Percentiles rank a stretch among this genome's conserved stretches.
Evolutionary conservation across 2,797 vertebrate genomes (phyloP).

Genomic region (Ctenopoma kingsleyae): DNA sequence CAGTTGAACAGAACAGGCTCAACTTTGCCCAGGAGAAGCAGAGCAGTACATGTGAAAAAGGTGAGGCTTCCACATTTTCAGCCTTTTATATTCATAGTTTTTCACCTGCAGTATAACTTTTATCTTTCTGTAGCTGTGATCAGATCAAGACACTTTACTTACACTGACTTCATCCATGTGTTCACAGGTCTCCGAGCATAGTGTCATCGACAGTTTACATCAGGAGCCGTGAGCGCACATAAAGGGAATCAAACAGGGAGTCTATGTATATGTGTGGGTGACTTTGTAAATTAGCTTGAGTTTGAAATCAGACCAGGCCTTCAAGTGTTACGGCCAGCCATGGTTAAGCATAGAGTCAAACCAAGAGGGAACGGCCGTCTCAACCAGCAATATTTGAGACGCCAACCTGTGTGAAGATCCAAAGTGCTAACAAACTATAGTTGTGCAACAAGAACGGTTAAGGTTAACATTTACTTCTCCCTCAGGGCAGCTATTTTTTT

Average conservation of each 20-base stretch:
- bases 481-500: slow-evolving; percentile 77
- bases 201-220: slow-evolving; percentile 15
- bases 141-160: background rate
- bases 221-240: slow-evolving; percentile 41
- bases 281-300: slow-evolving; percentile 58
- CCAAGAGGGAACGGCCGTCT: slow-evolving; percentile 49
- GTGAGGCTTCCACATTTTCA: slow-evolving; percentile 44
- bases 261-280: slow-evolving; percentile 21
- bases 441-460: slow-evolving; percentile 53
- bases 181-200: slow-evolving; percentile 74
- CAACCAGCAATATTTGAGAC: slow-evolving; percentile 67
- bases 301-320: slow-evolving; percentile 69
- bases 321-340: slow-evolving; percentile 73
- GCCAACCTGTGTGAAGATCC: slow-evolving; percentile 73
- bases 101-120: fast-evolving
- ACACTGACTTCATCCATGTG: background rate
- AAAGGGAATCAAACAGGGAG: slow-evolving; percentile 51
- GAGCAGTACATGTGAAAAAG: slow-evolving; percentile 86
- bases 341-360: slow-evolving; percentile 37
- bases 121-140: background rate
- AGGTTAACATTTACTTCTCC: slow-evolving; percentile 63
- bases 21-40: slow-evolving; percentile 95
- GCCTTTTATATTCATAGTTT: background rate
- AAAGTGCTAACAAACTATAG: slow-evolving; percentile 78
- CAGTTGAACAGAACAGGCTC: slow-evolving; percentile 92